A percentile compares a stretch with the other conserved stretches of the same genome.
Conservation (phyloP, 2,888 invertebrate genomes). For the Perizoma flavofasciatum region DNA sequence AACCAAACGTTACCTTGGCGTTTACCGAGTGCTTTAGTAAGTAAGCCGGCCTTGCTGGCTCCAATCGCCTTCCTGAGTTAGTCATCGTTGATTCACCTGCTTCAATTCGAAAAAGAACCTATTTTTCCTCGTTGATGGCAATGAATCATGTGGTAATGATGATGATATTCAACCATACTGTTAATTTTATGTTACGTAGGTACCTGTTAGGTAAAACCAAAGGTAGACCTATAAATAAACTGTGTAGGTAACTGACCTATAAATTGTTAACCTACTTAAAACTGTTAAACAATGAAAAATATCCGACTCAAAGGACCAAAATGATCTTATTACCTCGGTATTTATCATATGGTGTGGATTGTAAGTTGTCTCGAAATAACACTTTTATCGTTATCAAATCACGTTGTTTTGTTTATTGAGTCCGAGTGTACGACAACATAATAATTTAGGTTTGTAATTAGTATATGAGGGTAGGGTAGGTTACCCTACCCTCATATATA, state of each 20-base stretch:
- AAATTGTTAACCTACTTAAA: too few species aligned
- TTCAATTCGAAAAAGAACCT: constrained; percentile 45
- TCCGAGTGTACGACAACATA: constrained; percentile 4
- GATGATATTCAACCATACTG: constrained; percentile 9
- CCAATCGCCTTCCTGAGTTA: constrained; percentile 50
- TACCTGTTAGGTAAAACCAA: background rate
- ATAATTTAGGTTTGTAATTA: background rate
- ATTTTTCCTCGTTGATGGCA: constrained; percentile 34
- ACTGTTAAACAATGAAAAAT: too few species aligned
- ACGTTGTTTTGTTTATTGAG: constrained; percentile 32
- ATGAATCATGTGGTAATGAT: constrained; percentile 35
- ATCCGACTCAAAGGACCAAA: too few species aligned
- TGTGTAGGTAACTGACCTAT: too few species aligned
- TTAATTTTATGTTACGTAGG: background rate
- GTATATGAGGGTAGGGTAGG: too few species aligned
- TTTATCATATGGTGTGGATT: background rate
- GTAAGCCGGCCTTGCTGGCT: constrained; percentile 41
- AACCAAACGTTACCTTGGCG: constrained; percentile 35
- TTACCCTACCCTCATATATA: too few species aligned
- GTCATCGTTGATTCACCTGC: constrained; percentile 65
- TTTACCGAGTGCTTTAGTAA: constrained; percentile 24
- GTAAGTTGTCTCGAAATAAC: too few species aligned
- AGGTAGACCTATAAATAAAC: too few species aligned
- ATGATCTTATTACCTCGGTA: background rate
- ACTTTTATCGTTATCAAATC: constrained; percentile 19